Base-by-base conservation (phyloP, 2,113 vertebrate species). In the Myotis yumanensis region DNA sequence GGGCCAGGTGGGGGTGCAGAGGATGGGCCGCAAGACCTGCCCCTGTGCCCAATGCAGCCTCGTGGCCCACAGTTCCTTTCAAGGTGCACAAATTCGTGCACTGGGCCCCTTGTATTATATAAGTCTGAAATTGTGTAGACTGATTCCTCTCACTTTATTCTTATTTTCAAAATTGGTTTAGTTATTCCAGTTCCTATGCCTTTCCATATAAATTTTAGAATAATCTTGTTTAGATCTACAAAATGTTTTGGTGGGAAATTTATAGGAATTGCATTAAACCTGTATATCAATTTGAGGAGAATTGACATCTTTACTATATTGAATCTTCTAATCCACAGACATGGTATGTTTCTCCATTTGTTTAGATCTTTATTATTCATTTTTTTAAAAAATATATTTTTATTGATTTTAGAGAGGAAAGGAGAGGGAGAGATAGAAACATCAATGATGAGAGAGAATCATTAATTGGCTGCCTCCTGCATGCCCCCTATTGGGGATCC, bases 141-240 rank as follows among this genome's bases (percentile, higher is more conserved):
- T 57, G 76, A 46, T 25, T 90, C 48, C 14, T 90, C 37, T 14
- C 28, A 32, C 51, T 81, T 71, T 80, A 75, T 73, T 75, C 71
- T 76, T 76, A 81, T 69, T 81, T 90, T 69, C 64, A 43, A 90
- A 71, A 43, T 57, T 90, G 30, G 69, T 81, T 71, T 79, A 52
- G 76, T 90, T 90, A 81, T 90, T 54, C 37, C 46, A 79, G 17
- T 32, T 89, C 11, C 25, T 79, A 35, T 68, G 46, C 17, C 59
- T 89, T 51, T 68, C n/a, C 48, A 46, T 25, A 43, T 81, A 57
- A 80, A 54, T 57, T 71, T 81, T 81, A 71, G 76, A 90, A 43
- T 71, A 81, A n/a, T 62, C 37, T 75, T 75, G 30, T 35, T 52
- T 88, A n/a, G 46, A 88, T n/a, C 40, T 62, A 75, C 30, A 46